Evolutionary conservation across 2,113 vertebrate genomes (phyloP), one percentile per base, ranked within the genome.

Genomic region (Xyrauchen texanus): DNA sequence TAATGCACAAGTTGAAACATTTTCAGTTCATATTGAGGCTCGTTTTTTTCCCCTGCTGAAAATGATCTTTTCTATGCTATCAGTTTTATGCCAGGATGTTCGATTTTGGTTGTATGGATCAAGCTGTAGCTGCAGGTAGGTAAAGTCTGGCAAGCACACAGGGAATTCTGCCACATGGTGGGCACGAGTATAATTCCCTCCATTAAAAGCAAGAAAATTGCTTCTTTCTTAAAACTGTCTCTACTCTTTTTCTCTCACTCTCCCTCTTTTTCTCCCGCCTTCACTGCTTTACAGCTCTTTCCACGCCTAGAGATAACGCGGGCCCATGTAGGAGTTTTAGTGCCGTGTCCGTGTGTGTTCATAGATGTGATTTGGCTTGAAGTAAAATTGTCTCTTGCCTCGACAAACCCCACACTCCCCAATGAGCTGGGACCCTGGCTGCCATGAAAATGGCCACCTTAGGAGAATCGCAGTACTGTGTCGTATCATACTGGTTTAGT

Each of bases 181-280:
- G 52, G 75, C 66, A 70, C 57, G 34, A 76, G 51, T 80, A 71
- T 78, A 82, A 82, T 72, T 79, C 62, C 55, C 57, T 78, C 45
- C 60, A 66, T 83, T 83, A 83, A 61, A 82, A 82, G 44, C 66
- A 65, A 73, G 75, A 42, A 82, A 78, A 82, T 83, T 61, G 21
- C 58, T 81, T 73, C 71, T 52, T 68, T 82, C 63, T 63, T 47
- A 63, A 62, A 8, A 64, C 15, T 69, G 34, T 47, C 34, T 34
- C 21, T 34, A 34, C 21, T 34, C 21, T 34, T 34, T 34, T 34
- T 34, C 21, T 34, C 21, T 34, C 21, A 1, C 21, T 34, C 21
- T 34, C 21, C 21, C 21, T 34, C 21, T 34, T 3, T 49, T 78
- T 4, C 68, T 71, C 58, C 58, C 65, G 21, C 71, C 53, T 70